phyloP scores from a whole-genome alignment of 2,888 invertebrate genomes.

The Acronicta alni region DNA sequence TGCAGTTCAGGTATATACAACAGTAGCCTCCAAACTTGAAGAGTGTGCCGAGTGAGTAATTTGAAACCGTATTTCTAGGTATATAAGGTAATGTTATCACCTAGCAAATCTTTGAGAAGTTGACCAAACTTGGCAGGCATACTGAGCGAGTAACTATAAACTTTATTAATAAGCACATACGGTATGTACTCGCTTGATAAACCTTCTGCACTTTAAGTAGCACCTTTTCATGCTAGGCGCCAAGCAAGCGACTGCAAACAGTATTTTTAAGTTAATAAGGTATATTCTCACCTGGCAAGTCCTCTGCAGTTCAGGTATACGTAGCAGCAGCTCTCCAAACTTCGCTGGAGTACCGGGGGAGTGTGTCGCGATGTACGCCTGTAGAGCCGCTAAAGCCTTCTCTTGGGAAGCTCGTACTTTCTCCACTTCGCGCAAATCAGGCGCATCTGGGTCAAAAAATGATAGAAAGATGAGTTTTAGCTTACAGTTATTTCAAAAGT shows the following conservation, averaged over 20 bases:
- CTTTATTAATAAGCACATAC: no score
- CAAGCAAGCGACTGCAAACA: neutral
- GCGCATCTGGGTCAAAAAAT: constrained; percentile 91
- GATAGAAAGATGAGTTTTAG: no score
- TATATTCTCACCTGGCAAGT: constrained; percentile 94
- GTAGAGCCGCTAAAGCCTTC: constrained; percentile 96
- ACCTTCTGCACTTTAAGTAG: no score
- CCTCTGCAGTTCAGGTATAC: constrained; percentile 98
- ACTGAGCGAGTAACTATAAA: no score
- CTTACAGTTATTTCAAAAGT: constrained; percentile 47
- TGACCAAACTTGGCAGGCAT: no score
- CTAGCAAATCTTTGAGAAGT: no score
- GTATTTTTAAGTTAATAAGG: neutral
- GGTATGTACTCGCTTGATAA: no score
- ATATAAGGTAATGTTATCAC: no score
- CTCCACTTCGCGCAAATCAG: constrained; percentile 97
- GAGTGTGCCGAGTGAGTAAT: no score
- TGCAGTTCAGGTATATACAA: neutral
- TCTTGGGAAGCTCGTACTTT: constrained; percentile 98
- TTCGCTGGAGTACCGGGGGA: constrained; percentile 98
- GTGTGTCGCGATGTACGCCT: constrained; percentile 96
- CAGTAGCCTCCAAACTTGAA: no score
- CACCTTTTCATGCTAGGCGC: neutral
- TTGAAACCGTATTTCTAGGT: no score
- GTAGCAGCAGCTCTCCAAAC: constrained; percentile 97